phyloP scores from a whole-genome alignment of 2,113 vertebrate genomes.

The Pogonocichla stellata region DNA sequence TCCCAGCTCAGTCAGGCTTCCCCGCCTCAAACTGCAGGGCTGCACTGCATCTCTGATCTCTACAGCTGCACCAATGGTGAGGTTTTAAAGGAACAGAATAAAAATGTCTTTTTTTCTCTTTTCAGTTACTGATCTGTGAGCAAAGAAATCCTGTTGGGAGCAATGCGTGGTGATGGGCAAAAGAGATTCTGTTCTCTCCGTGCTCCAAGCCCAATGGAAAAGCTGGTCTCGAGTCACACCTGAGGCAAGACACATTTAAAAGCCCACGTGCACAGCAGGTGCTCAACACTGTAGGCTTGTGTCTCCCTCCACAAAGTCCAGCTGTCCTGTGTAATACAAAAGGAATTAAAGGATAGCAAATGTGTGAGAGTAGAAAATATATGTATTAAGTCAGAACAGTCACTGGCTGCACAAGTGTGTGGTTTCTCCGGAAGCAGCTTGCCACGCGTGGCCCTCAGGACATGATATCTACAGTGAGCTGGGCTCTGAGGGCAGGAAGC shows the following conservation, averaged over 20 bases:
- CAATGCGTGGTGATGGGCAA: background rate
- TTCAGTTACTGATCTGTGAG: background rate
- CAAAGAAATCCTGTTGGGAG: background rate
- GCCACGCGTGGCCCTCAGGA: background rate
- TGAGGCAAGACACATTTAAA: background rate
- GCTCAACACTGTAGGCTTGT: background rate
- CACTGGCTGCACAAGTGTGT: background rate
- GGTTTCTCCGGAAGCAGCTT: background rate
- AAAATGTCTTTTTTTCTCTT: background rate
- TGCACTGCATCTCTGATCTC: background rate
- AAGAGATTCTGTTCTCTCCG: background rate
- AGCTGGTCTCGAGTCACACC: background rate
- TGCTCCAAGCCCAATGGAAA: background rate
- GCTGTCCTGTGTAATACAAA: background rate
- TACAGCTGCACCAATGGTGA: background rate
- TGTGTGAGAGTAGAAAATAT: background rate
- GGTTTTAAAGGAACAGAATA: background rate
- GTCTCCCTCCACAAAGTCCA: background rate
- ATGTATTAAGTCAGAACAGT: background rate
- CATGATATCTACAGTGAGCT: background rate
- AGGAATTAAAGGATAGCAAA: background rate
- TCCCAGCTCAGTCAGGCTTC: background rate
- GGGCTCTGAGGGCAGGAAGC: background rate
- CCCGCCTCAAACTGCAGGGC: background rate
- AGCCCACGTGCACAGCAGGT: rapidly evolving